These are phyloP conservation scores for Drosophila histrio DNA, from an alignment of 2,888 invertebrate species.

Conservation along the genomic window DNA sequence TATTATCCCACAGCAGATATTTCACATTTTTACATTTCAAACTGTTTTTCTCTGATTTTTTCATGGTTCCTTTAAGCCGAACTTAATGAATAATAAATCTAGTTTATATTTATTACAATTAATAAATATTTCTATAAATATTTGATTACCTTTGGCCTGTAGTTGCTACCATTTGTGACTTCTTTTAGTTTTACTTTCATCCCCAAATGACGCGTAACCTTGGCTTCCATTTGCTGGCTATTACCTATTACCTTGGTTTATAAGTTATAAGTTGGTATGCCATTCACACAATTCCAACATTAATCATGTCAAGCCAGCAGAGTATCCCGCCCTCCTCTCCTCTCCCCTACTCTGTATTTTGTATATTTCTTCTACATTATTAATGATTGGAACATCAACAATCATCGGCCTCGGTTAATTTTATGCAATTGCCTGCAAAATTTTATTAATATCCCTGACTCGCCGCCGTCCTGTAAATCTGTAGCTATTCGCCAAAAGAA, in stretches of 20 bases:
- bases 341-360: background rate
- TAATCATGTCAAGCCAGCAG: slow-evolving; percentile 52
- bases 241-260: slow-evolving; percentile 41
- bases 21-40: no score
- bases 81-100: background rate
- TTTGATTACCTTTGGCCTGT: background rate
- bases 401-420: slow-evolving; percentile 65
- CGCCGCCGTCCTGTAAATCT: background rate
- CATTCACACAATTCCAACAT: slow-evolving; percentile 60
- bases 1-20: background rate
- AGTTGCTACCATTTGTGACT: background rate
- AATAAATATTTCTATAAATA: slow-evolving; percentile 1
- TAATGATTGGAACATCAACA: slow-evolving; percentile 66
- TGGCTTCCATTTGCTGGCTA: slow-evolving; percentile 26
- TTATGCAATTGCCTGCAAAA: slow-evolving; percentile 67
- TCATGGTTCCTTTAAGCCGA: no score
- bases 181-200: background rate
- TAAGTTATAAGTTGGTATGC: slow-evolving; percentile 38
- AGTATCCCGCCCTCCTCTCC: background rate
- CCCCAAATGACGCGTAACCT: slow-evolving; percentile 12
- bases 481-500: background rate
- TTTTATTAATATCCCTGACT: slow-evolving; percentile 55
- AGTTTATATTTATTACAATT: background rate
- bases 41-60: no score
- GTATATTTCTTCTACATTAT: slow-evolving; percentile 33